Conservation (phyloP, 2,797 vertebrate species). For the Hirundo rustica region DNA sequence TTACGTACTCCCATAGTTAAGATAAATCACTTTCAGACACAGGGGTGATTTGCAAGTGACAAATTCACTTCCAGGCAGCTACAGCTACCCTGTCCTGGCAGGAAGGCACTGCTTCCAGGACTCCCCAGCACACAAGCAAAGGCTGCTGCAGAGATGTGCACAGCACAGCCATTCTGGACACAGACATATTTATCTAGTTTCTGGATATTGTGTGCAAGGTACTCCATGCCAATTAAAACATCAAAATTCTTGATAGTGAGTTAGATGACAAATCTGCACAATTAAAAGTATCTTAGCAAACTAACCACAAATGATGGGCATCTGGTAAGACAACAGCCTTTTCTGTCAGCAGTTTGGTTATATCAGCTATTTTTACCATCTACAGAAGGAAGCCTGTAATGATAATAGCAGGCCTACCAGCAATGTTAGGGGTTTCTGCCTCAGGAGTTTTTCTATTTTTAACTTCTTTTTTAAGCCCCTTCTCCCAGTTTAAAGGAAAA, state of each 20-base stretch:
- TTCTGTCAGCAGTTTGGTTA: not conserved
- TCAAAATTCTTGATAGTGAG: not conserved
- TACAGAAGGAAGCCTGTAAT: not conserved
- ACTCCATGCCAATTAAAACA: not conserved
- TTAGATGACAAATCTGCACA: not conserved
- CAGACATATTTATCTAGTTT: not conserved
- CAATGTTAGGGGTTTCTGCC: not conserved
- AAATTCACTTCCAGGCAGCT: not conserved
- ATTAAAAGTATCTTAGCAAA: not conserved
- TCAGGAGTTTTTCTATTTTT: not conserved
- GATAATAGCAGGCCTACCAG: not conserved
- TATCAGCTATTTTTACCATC: not conserved
- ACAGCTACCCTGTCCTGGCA: not conserved
- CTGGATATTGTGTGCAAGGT: not conserved
- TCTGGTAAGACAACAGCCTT: not conserved
- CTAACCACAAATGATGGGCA: not conserved
- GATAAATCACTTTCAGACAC: not conserved
- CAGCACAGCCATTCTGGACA: not conserved
- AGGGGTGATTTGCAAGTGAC: not conserved
- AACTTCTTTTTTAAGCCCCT: not conserved
- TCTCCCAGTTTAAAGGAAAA: not conserved
- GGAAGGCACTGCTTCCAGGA: not conserved
- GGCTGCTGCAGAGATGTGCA: not conserved
- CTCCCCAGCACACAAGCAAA: not conserved
- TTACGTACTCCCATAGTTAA: not conserved